Evolutionary conservation across 1,140 invertebrate genomes (phyloP).

Genomic region (Pygmarrhopalites habei): DNA sequence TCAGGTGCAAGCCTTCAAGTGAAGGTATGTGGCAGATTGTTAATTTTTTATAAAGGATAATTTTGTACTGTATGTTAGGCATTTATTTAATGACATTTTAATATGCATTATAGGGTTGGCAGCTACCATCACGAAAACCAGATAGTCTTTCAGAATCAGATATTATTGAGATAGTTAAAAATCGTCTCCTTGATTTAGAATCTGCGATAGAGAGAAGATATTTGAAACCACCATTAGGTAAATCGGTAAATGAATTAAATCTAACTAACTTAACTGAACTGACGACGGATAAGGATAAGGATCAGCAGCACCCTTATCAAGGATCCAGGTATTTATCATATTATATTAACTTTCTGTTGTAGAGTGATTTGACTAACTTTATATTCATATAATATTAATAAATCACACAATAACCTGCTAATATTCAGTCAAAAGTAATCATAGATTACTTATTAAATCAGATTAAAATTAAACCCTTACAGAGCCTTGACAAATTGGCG

Average conservation of each 20-base stretch:
- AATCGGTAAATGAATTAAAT: slow-evolving; percentile 29
- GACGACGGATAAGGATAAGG: slow-evolving; percentile 11
- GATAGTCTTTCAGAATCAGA: slow-evolving; percentile 49
- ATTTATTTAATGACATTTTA: too few species aligned
- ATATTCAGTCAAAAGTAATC: too few species aligned
- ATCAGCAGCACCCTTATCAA: slow-evolving; percentile 9
- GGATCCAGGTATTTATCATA: slow-evolving; percentile 21
- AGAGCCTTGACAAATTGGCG: slow-evolving; percentile 73
- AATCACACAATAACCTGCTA: too few species aligned
- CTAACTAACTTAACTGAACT: slow-evolving; percentile 11
- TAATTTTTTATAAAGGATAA: not conserved
- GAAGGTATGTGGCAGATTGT: slow-evolving; percentile 44
- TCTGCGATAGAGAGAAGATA: slow-evolving; percentile 85
- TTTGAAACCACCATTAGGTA: slow-evolving; percentile 81
- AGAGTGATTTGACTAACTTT: too few species aligned
- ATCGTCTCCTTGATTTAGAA: slow-evolving; percentile 73
- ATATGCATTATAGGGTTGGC: slow-evolving; percentile 77
- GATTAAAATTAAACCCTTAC: too few species aligned
- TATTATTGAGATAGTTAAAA: slow-evolving; percentile 59
- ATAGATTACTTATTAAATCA: too few species aligned
- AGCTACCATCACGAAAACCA: slow-evolving; percentile 53
- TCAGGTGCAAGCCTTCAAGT: slow-evolving; percentile 93
- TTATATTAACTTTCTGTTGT: not conserved
- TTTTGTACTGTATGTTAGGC: too few species aligned
- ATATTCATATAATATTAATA: too few species aligned